Percentiles rank a stretch among this genome's conserved stretches.
Evolutionary conservation across 1,140 invertebrate species (phyloP).

Genomic region (Macrobrachium rosenbergii): DNA sequence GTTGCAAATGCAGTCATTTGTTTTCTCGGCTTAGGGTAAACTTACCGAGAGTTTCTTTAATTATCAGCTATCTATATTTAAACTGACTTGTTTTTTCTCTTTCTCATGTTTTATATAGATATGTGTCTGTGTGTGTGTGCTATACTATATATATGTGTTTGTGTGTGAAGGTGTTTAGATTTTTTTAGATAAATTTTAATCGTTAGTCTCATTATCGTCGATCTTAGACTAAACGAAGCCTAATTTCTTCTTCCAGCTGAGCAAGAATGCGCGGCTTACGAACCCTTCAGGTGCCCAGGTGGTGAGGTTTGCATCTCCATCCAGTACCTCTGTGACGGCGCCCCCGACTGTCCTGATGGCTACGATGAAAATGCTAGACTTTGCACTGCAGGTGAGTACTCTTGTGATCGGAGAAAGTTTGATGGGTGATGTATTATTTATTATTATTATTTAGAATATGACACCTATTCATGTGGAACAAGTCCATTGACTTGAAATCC

Average conservation of each 20-base stretch:
- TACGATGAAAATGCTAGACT: slow-evolving; percentile 90
- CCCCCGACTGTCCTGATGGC: slow-evolving; percentile 92
- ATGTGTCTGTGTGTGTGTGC: too few relatives aligned
- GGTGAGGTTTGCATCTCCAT: slow-evolving; percentile 92
- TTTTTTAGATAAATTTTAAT: background rate
- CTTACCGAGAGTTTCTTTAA: too few relatives aligned
- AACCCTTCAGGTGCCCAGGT: slow-evolving; percentile 95
- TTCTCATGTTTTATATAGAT: too few relatives aligned
- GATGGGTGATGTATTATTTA: background rate
- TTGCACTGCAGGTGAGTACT: slow-evolving; percentile 88
- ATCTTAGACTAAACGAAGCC: background rate
- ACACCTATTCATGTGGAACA: background rate
- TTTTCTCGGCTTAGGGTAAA: too few relatives aligned
- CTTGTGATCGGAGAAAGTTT: background rate
- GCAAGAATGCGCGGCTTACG: slow-evolving; percentile 70
- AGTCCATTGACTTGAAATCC: too few relatives aligned
- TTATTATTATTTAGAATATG: background rate
- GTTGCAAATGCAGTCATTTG: too few relatives aligned
- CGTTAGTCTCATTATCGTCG: background rate
- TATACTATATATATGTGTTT: too few relatives aligned
- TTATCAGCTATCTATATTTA: too few relatives aligned
- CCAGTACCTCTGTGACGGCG: slow-evolving; percentile 88
- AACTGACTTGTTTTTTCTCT: too few relatives aligned
- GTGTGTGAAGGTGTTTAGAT: too few relatives aligned
- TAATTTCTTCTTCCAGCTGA: slow-evolving; percentile 35